Percentiles rank a stretch among this genome's conserved stretches.
phyloP scores from a whole-genome alignment of 2,797 vertebrate species.

The Channa striata region DNA sequence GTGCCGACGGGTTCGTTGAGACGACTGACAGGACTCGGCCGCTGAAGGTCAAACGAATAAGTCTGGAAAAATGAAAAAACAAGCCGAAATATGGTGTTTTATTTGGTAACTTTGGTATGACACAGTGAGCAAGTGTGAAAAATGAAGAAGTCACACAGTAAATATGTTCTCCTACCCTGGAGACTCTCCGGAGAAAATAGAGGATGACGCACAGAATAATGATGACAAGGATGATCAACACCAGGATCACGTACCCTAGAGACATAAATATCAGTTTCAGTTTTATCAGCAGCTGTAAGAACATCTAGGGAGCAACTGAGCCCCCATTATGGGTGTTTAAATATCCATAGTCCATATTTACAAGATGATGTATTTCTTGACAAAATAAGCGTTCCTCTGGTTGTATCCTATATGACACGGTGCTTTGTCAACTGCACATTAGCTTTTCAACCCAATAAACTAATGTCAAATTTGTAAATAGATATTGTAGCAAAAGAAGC shows the following conservation, averaged over 20 bases:
- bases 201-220: constrained; percentile 60
- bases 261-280: neutral
- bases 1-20: constrained; percentile 47
- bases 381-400: too few relatives aligned
- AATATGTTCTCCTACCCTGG: constrained; percentile 52
- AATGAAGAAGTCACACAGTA: neutral
- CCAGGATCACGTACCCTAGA: constrained; percentile 62
- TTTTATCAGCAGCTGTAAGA: neutral
- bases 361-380: too few relatives aligned
- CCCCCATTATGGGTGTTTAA: too few relatives aligned
- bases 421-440: too few relatives aligned
- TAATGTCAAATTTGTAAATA: too few relatives aligned
- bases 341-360: too few relatives aligned
- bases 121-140: neutral
- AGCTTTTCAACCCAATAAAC: too few relatives aligned
- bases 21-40: neutral
- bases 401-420: too few relatives aligned
- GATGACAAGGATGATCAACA: constrained; percentile 57
- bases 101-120: neutral
- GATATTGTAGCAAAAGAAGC: neutral
- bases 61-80: constrained; percentile 39
- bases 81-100: neutral
- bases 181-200: constrained; percentile 52
- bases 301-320: too few relatives aligned
- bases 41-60: constrained; percentile 72